phyloP scores from a whole-genome alignment of 1,140 invertebrate species.

The Caenorhabditis tropicalis region DNA sequence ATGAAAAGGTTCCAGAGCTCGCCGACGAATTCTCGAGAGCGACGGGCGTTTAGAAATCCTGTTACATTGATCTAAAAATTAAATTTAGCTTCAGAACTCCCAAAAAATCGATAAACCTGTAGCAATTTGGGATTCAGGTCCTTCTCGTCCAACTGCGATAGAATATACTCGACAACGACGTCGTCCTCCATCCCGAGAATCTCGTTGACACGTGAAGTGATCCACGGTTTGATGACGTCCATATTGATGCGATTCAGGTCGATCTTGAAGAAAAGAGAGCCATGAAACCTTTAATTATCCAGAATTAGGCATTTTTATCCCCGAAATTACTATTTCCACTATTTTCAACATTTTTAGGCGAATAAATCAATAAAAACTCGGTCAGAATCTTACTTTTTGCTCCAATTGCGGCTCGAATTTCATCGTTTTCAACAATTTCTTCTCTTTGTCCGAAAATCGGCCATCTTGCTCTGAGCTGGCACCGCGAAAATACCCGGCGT shows the following conservation, averaged over 20 bases:
- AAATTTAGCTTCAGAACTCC: neutral
- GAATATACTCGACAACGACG: conserved; percentile 96
- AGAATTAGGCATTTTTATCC: neutral
- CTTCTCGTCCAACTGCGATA: conserved; percentile 89
- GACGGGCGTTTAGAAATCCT: conserved; percentile 96
- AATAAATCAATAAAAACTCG: neutral
- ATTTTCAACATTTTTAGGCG: neutral
- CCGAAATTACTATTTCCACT: neutral
- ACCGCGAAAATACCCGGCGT: conserved; percentile 78
- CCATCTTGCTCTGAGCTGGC: conserved; percentile 98
- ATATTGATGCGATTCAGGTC: conserved; percentile 98
- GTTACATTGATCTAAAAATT: conserved; percentile 92
- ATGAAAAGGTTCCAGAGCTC: conserved; percentile 93
- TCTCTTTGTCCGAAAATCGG: conserved; percentile 97
- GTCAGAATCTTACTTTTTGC: conserved; percentile 83
- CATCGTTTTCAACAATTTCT: conserved; percentile 97
- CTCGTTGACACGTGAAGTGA: conserved; percentile 91
- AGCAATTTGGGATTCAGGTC: conserved; percentile 94
- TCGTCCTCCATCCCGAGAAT: conserved; percentile 96
- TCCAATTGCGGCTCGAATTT: conserved; percentile 91
- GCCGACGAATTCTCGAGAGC: conserved; percentile 94
- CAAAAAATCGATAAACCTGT: conserved; percentile 66
- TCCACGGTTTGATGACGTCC: conserved; percentile 98
- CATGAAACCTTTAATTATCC: conserved; percentile 23
- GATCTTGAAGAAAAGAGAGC: conserved; percentile 78